phyloP scores from a whole-genome alignment of 2,113 vertebrate species.

The Nestor notabilis region DNA sequence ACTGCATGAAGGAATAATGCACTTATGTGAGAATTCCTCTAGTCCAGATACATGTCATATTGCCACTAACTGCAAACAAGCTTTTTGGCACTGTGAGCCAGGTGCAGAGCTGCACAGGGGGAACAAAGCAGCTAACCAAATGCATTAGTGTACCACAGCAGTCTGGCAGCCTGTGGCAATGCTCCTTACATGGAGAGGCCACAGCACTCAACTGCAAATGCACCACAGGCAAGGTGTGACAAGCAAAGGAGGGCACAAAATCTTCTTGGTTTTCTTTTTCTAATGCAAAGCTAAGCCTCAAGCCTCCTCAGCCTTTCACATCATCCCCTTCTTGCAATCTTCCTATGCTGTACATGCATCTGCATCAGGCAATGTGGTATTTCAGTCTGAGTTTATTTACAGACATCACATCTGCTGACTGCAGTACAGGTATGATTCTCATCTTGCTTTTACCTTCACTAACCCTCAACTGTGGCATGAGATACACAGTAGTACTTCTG shows the following conservation, averaged over 20 bases:
- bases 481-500: neutral
- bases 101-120: neutral
- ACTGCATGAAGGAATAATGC: neutral
- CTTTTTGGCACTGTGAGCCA: neutral
- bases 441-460: neutral
- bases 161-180: neutral
- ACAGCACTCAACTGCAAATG: neutral
- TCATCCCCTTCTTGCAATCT: neutral
- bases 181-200: neutral
- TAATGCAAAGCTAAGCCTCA: neutral
- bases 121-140: neutral
- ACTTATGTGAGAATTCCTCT: neutral
- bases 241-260: neutral
- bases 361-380: neutral
- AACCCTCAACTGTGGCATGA: neutral
- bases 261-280: fast-evolving
- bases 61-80: neutral
- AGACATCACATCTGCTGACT: neutral
- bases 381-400: neutral
- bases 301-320: neutral
- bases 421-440: neutral
- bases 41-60: neutral
- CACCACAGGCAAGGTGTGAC: neutral
- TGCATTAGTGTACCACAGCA: neutral
- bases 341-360: neutral